Evolutionary conservation across 2,888 invertebrate genomes (phyloP).

Genomic region (Scaptomyza flava): DNA sequence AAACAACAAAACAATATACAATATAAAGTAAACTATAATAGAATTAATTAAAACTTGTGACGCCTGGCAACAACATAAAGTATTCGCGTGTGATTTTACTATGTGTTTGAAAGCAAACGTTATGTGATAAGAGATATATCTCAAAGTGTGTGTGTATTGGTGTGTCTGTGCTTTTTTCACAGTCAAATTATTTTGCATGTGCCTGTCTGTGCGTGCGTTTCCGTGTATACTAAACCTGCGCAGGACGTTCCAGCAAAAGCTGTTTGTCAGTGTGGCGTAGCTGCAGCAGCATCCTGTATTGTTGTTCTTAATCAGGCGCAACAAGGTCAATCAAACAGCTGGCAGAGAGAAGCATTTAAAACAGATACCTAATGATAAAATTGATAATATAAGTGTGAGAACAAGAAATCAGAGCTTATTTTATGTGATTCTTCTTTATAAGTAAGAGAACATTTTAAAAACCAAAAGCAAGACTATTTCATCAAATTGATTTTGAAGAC

Average conservation of each 20-base stretch:
- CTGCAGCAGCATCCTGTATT: constrained; percentile 36
- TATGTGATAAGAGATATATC: constrained; percentile 61
- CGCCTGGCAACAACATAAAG: constrained; percentile 27
- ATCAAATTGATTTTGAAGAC: constrained; percentile 13
- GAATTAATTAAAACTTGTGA: constrained; percentile 37
- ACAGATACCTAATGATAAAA: constrained; percentile 25
- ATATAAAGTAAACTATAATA: constrained; percentile 32
- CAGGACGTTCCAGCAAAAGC: constrained; percentile 66
- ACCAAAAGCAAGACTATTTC: neutral
- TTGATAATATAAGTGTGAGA: constrained; percentile 11
- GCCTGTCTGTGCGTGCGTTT: constrained; percentile 21
- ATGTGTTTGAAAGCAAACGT: constrained; percentile 44
- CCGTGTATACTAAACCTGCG: constrained; percentile 44
- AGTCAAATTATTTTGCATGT: constrained; percentile 35
- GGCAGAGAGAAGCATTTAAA: constrained; percentile 16
- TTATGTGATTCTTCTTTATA: constrained; percentile 2
- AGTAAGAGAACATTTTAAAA: neutral
- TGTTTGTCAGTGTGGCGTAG: constrained; percentile 46
- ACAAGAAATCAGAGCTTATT: neutral
- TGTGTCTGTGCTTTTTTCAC: constrained; percentile 44
- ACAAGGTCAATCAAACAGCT: constrained; percentile 70
- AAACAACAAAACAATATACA: constrained; percentile 12
- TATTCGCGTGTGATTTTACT: constrained; percentile 19
- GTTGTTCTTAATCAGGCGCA: constrained; percentile 48
- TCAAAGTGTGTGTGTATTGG: neutral